These are phyloP conservation scores for Pterocles orientalis DNA, from an alignment of 2,113 vertebrate species.

Conservation along the genomic window DNA sequence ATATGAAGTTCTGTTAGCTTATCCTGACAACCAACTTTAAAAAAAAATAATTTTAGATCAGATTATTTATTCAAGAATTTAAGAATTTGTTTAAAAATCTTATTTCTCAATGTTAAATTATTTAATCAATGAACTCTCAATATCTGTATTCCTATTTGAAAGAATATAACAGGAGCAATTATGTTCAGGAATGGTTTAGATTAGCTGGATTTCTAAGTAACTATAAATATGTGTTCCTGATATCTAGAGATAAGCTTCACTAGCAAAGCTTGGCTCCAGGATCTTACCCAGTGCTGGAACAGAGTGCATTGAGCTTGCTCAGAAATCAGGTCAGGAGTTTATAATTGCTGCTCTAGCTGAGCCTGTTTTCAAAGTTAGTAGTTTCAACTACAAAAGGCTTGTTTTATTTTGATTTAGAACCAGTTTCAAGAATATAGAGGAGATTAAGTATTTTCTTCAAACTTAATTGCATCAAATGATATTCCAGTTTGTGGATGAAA, in stretches of 20 bases:
- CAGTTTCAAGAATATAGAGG: neutral
- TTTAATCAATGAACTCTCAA: neutral
- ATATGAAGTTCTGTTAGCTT: neutral
- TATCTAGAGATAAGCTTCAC: neutral
- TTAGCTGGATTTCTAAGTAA: neutral
- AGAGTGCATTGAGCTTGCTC: neutral
- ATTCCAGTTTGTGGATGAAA: conserved; percentile 30
- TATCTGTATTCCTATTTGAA: neutral
- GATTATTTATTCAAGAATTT: neutral
- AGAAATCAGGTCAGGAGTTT: conserved; percentile 5
- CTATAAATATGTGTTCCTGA: neutral
- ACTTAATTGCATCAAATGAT: conserved; percentile 23
- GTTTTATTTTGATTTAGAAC: conserved; percentile 26
- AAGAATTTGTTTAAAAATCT: neutral
- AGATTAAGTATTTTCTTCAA: conserved; percentile 31
- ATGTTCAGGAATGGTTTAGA: neutral
- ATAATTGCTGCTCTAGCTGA: neutral
- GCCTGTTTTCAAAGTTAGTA: neutral
- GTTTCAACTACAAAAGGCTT: neutral
- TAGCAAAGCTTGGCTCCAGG: neutral
- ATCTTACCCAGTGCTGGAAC: neutral
- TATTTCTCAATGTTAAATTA: neutral
- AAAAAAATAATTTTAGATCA: neutral
- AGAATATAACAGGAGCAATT: neutral
- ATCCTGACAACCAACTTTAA: neutral